phyloP scores from a whole-genome alignment of 2,888 invertebrate species.

The Acleris holmiana region DNA sequence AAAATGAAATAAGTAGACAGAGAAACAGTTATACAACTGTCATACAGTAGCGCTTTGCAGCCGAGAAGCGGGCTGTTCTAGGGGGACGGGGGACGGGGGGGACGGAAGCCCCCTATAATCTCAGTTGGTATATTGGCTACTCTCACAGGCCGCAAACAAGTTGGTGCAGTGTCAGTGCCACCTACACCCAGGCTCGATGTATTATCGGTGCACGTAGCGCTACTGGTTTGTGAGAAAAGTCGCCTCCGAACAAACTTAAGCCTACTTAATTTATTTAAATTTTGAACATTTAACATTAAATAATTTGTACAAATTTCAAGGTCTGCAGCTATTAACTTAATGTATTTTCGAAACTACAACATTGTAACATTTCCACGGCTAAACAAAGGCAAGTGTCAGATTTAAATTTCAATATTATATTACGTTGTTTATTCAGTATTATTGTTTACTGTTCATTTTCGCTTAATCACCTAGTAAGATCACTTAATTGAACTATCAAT shows the following conservation, averaged over 20 bases:
- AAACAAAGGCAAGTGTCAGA: slow-evolving; percentile 1
- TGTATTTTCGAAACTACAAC: slow-evolving; percentile 15
- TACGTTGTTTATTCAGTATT: no score
- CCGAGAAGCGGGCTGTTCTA: not conserved
- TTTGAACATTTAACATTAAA: slow-evolving; percentile 14
- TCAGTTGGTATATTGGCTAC: not conserved
- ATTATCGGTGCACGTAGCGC: not conserved
- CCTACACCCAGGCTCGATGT: not conserved
- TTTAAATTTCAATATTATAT: no score
- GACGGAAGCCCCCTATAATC: no score
- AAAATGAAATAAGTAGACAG: slow-evolving; percentile 42
- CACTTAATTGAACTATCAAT: slow-evolving; percentile 19
- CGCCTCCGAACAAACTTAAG: slow-evolving; percentile 15
- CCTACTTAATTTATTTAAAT: slow-evolving; percentile 7
- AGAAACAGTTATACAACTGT: slow-evolving; percentile 7
- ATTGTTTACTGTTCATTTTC: not conserved
- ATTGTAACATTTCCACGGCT: slow-evolving; percentile 2
- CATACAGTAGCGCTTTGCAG: slow-evolving; percentile 12
- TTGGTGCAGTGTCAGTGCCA: no score
- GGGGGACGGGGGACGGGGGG: not conserved
- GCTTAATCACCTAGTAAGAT: slow-evolving; percentile 3
- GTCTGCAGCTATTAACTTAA: slow-evolving; percentile 21
- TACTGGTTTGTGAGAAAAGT: slow-evolving; percentile 27
- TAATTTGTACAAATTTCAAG: slow-evolving; percentile 34
- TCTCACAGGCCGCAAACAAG: no score